Conservation (phyloP, 2,113 vertebrate species). For the Manacus vitellinus region DNA sequence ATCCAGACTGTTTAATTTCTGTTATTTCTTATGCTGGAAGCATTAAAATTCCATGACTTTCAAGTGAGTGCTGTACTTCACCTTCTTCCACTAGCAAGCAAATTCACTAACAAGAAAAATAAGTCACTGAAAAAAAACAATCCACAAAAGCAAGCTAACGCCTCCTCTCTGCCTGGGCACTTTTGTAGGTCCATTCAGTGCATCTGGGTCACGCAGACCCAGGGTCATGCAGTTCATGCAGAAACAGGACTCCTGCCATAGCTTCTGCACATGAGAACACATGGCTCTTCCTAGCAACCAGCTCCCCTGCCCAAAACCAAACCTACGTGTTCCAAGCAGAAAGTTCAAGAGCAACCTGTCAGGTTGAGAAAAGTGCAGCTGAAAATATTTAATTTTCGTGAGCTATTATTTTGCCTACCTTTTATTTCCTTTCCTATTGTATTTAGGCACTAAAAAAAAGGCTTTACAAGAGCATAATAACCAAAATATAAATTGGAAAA, state of each 20-base stretch:
- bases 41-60: not conserved
- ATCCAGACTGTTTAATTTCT: not conserved
- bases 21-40: not conserved
- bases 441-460: not conserved
- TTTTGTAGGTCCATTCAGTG: not conserved
- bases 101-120: not conserved
- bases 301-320: not conserved
- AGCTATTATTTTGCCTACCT: not conserved
- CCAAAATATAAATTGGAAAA: not conserved
- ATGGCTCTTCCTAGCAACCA: not conserved
- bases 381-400: not conserved
- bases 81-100: not conserved
- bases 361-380: not conserved
- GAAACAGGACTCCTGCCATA: not conserved
- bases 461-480: not conserved
- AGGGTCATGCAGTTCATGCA: rapidly evolving
- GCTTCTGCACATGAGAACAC: not conserved
- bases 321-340: not conserved
- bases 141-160: rapidly evolving
- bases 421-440: not conserved
- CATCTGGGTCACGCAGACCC: not conserved
- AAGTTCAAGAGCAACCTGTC: not conserved
- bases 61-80: not conserved
- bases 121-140: not conserved
- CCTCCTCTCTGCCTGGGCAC: not conserved